These are phyloP conservation scores for Struthio camelus DNA, from an alignment of 2,113 vertebrate species.

Conservation along the genomic window DNA sequence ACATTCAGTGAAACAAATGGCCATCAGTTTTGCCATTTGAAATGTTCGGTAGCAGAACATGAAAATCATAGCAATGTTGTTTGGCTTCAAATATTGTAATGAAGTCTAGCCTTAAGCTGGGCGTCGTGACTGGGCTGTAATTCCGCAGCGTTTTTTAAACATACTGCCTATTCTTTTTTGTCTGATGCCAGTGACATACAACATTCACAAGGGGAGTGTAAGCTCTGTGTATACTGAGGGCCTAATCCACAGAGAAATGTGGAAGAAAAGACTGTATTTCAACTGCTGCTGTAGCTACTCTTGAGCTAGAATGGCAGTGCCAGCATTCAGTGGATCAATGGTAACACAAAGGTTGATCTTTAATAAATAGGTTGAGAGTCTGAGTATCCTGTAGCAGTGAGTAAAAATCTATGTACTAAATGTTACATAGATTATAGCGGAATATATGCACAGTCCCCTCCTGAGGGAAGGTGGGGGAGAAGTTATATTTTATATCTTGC, in stretches of 20 bases:
- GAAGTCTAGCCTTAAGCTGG: background rate
- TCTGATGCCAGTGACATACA: background rate
- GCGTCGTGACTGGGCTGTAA: background rate
- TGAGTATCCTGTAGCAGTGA: background rate
- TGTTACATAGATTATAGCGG: background rate
- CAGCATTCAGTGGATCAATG: background rate
- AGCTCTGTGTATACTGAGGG: background rate
- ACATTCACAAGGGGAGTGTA: background rate
- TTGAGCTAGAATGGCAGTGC: background rate
- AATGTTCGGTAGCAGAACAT: background rate
- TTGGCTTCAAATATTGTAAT: background rate
- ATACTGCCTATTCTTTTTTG: background rate
- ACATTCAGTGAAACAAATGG: background rate
- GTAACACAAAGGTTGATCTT: constrained; percentile 21
- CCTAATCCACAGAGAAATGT: background rate
- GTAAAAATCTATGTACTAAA: background rate
- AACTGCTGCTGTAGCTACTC: background rate
- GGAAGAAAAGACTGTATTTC: background rate
- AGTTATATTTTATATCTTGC: background rate
- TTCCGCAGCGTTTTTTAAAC: background rate
- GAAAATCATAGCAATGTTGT: background rate
- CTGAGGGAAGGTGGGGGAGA: background rate
- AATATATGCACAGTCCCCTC: background rate
- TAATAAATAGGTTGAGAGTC: background rate
- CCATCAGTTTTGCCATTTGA: background rate